Base-by-base conservation (phyloP, 2,888 invertebrate species). In the Parnassius smintheus region DNA sequence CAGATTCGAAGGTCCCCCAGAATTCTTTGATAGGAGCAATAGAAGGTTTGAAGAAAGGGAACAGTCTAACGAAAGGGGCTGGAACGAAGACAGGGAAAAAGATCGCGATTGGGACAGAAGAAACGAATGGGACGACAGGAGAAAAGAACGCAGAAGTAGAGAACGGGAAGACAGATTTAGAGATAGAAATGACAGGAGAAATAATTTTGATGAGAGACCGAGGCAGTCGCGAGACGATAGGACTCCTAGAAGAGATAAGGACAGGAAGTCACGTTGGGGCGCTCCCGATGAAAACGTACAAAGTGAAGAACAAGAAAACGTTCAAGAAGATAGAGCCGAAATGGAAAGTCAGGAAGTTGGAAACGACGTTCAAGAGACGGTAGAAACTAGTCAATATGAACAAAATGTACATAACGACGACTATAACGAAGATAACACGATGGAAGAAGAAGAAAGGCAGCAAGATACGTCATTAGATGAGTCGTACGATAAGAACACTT, bases 261-360 rank as follows among this genome's bases (percentile, higher is more conserved):
- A 91, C 63, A 81, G 91, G 44, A 91, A 88, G 62, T 91, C 91
- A 2, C 77, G 91, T 46, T 91, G 91, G 91, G 91, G 91, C 0
- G 88, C 86, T 2, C 82, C 87, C 0, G 86, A 86, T 2, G 86
- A 86, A 53, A 61, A 61, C 12, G 52, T 52, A 1, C 50, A 46
- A 12, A 54, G 25, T 12, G 66, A 66, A 41, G 65, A 62, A 41
- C 61, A 56, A 51, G 53, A 57, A 11, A 22, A 25, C 35, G 49
- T 53, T 9, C 46, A 45, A 51, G 65, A 70, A 35, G 58, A 12
- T 25, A 42, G 3, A 2, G 9, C 22, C 4, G 35, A 13, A 25
- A 12, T 41, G 13, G 57, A 41, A 35, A 57, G 41, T 13, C 57
- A 13, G 49, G 41, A 49, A 7, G 42, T 18, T 7, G 41, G 18